These are phyloP conservation scores for Lagria hirta DNA, from an alignment of 2,888 invertebrate genomes.

Conservation along the genomic window DNA sequence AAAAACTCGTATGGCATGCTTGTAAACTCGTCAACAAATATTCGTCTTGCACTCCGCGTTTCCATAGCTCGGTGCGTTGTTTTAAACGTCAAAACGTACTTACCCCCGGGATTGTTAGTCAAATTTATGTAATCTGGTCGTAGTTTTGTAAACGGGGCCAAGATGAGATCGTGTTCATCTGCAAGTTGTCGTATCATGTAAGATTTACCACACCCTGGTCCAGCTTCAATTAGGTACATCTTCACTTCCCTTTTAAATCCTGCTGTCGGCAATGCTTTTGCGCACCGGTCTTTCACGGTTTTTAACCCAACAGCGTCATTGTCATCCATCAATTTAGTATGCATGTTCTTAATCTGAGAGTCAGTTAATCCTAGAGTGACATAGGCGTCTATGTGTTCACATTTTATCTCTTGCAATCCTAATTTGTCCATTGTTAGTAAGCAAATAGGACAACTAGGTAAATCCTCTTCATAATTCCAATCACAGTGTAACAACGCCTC, in stretches of 20 bases:
- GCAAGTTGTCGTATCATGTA: no score
- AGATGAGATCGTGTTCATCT: no score
- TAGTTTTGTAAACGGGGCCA: conserved; percentile 24
- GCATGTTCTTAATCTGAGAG: conserved; percentile 7
- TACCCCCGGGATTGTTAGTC: conserved; percentile 2
- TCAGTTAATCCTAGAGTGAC: conserved; percentile 1
- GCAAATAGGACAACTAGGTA: conserved; percentile 15
- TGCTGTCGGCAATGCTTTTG: conserved; percentile 8
- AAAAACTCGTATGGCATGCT: conserved; percentile 19
- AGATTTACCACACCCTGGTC: no score
- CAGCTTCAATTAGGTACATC: conserved; percentile 15
- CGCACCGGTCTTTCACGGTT: no score
- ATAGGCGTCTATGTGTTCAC: no score
- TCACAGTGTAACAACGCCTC: not conserved
- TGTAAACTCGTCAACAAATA: conserved; percentile 25
- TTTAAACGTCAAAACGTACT: conserved; percentile 17
- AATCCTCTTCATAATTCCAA: no score
- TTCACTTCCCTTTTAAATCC: conserved; percentile 8
- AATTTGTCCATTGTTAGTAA: conserved; percentile 5
- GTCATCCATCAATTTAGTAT: conserved; percentile 11
- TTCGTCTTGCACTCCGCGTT: conserved; percentile 7
- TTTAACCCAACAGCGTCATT: conserved; percentile 10
- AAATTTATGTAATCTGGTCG: conserved; percentile 19
- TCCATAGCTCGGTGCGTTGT: conserved; percentile 21
- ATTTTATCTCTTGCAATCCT: conserved; percentile 3